Evolutionary conservation across 2,113 vertebrate species (phyloP), one percentile per base, ranked within the genome.

Genomic region (Elaphurus davidianus): DNA sequence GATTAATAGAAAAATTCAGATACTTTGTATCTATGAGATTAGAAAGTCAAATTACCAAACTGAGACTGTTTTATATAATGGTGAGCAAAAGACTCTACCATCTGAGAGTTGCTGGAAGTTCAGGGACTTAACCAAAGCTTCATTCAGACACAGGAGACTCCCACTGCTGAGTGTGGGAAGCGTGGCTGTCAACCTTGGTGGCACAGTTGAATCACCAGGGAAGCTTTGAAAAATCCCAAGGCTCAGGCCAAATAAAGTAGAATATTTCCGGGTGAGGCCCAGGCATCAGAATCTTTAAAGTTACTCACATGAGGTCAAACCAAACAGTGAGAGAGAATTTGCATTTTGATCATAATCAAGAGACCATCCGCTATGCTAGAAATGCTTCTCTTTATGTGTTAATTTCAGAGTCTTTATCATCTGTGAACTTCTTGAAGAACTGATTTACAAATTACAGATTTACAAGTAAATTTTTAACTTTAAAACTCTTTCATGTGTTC

Each of bases 381-480:
- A 90, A 47, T 6, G 55, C 30, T 40, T 60, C 28, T 83, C 3
- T 62, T 89, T 54, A 9, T 40, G 9, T 88, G 40, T 76, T 40
- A 84, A 95, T 62, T 91, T 33, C 7, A 67, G 12, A 30, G 15
- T 14, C 54, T 96, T 85, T 52, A 30, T 76, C 25, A 57, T 43
- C 15, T 3, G 54, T 59, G n/a, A 62, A 60, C 14, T 87, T 76
- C 27, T 84, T 93, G 45, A 60, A 84, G 55, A 30, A 6, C 52
- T 71, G 21, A 74, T 52, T 43, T 60, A 28, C 17, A 94, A 60
- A 52, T 33, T 47, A 71, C 1, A 87, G 55, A 94, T 87, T 50
- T 85, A 76, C 45, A 93, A 45, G 81, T 91, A 59, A 74, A 62
- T 90, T 64, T 78, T 90, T 64, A 90, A 50, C 12, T 87, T 90